phyloP scores from a whole-genome alignment of 2,888 invertebrate genomes.

The Pogonocherus hispidulus region DNA sequence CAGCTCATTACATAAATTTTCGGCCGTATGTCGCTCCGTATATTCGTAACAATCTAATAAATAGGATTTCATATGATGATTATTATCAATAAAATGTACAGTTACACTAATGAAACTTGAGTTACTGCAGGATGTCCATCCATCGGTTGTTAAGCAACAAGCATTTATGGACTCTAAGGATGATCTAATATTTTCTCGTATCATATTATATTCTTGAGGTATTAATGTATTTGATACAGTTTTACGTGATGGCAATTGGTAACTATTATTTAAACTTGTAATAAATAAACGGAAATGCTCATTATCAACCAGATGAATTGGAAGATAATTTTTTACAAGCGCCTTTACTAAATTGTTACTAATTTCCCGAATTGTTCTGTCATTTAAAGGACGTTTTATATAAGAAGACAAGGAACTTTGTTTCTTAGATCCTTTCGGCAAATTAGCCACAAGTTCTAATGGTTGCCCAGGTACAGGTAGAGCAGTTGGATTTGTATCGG shows the following conservation, averaged over 20 bases:
- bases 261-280: slow-evolving; percentile 27
- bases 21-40: slow-evolving; percentile 9
- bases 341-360: background rate
- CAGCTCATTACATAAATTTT: slow-evolving; percentile 4
- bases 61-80: background rate
- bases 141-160: slow-evolving; percentile 17
- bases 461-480: background rate
- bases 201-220: slow-evolving; percentile 7
- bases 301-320: slow-evolving; percentile 34
- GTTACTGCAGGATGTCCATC: no score
- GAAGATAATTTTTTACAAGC: slow-evolving; percentile 30
- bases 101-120: slow-evolving; percentile 9
- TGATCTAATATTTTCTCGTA: slow-evolving; percentile 5
- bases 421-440: background rate
- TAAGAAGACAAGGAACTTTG: slow-evolving; percentile 19
- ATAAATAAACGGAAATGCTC: slow-evolving; percentile 24
- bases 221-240: slow-evolving; percentile 15
- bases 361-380: slow-evolving; percentile 28
- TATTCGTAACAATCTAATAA: slow-evolving; percentile 18
- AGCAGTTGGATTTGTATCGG: no score
- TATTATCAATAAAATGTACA: slow-evolving; percentile 1
- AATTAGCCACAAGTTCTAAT: background rate
- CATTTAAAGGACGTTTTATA: slow-evolving; percentile 23
- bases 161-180: background rate
- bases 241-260: slow-evolving; percentile 26